A percentile compares a stretch with the other conserved stretches of the same genome.
Conservation (phyloP, 2,888 invertebrate genomes). For the Pollenia griseotomentosa region DNA sequence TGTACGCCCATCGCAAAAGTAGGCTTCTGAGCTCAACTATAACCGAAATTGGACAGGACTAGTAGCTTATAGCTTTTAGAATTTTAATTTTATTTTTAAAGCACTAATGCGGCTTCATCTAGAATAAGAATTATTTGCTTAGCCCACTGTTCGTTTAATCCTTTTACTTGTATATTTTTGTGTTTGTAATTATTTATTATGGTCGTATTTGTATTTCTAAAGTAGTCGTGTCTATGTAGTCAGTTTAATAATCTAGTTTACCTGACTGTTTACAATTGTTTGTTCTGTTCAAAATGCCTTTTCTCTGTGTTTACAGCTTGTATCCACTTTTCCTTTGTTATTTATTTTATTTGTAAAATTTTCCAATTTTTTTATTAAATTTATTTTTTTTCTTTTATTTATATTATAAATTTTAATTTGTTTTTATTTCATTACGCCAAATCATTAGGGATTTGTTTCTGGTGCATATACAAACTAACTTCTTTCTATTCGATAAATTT, state of each 20-base stretch:
- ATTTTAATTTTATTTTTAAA: too few species aligned
- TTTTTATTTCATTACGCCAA: constrained; percentile 61
- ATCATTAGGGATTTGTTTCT: constrained; percentile 61
- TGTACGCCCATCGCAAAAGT: too few species aligned
- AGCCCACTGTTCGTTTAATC: not conserved
- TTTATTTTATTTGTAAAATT: constrained; percentile 8
- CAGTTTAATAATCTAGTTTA: constrained; percentile 57
- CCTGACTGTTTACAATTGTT: constrained; percentile 41
- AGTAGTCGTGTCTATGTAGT: not conserved
- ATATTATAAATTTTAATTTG: constrained; percentile 48
- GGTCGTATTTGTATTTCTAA: not conserved
- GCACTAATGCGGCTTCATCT: too few species aligned
- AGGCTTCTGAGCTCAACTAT: too few species aligned
- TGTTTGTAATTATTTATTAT: not conserved
- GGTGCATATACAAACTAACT: not conserved
- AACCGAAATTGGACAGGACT: too few species aligned
- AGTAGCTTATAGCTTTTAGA: too few species aligned
- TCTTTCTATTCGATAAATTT: too few species aligned
- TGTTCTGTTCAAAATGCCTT: constrained; percentile 21
- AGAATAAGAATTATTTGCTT: too few species aligned
- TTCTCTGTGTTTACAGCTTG: not conserved
- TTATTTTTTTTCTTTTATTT: constrained; percentile 15
- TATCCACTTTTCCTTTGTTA: not conserved
- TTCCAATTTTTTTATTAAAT: constrained; percentile 32
- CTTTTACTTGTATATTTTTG: not conserved